Conservation (phyloP, 1,140 invertebrate genomes). For the Bilobella aurantiaca region DNA sequence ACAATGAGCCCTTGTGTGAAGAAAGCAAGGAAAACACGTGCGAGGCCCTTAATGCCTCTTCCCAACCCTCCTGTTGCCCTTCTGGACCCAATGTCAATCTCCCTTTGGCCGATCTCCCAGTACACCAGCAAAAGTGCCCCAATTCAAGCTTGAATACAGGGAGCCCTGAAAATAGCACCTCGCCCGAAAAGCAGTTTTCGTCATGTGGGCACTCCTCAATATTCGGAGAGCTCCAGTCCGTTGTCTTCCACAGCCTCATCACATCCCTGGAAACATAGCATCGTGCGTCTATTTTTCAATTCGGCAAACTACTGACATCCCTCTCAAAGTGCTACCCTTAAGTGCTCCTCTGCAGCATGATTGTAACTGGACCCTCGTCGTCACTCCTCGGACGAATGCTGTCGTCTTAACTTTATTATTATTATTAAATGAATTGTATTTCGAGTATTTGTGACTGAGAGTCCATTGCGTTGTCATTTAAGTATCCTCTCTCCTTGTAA, state of each 20-base stretch:
- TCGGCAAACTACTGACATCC: background rate
- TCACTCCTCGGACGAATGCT: background rate
- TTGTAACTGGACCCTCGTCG: background rate
- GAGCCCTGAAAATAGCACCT: slow-evolving; percentile 26
- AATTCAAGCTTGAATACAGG: slow-evolving; percentile 1
- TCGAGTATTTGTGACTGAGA: too few species aligned
- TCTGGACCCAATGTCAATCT: background rate
- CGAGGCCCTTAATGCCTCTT: background rate
- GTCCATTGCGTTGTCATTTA: too few species aligned
- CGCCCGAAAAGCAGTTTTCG: slow-evolving; percentile 35
- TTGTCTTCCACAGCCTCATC: slow-evolving; percentile 56
- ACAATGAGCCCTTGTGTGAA: too few species aligned
- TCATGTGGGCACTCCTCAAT: slow-evolving; percentile 56
- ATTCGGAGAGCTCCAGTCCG: slow-evolving; percentile 56
- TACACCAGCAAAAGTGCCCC: slow-evolving; percentile 2
- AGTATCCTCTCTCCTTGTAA: too few species aligned
- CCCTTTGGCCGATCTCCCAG: slow-evolving; percentile 5
- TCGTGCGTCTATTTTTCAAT: background rate
- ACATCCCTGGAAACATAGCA: slow-evolving; percentile 56
- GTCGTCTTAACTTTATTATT: background rate
- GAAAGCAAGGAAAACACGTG: slow-evolving; percentile 30
- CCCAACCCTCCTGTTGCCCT: slow-evolving; percentile 6
- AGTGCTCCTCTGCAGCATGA: background rate
- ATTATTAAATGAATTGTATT: background rate
- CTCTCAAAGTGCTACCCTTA: background rate